These are phyloP conservation scores for Mustelus asterias DNA, from an alignment of 2,113 vertebrate species.

Conservation along the genomic window DNA sequence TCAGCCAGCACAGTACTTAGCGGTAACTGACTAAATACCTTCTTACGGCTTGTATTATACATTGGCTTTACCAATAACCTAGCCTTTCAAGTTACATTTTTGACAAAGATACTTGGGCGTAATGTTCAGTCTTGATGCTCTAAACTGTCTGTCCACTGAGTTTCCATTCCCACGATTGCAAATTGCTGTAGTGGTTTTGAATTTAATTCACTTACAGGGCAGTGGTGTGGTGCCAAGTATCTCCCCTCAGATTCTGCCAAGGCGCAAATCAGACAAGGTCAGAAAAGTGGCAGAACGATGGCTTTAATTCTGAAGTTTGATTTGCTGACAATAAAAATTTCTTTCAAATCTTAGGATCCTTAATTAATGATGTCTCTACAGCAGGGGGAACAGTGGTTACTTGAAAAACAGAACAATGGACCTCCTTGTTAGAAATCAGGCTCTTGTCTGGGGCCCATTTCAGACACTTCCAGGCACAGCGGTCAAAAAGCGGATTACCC, in stretches of 20 bases:
- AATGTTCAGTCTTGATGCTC: background rate
- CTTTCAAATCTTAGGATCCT: slow-evolving; percentile 2
- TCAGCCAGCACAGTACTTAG: background rate
- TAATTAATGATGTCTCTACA: slow-evolving; percentile 20
- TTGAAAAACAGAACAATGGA: slow-evolving; percentile 12
- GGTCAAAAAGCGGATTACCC: slow-evolving; percentile 12
- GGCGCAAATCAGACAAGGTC: background rate
- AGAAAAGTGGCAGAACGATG: slow-evolving; percentile 26
- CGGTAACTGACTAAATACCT: background rate
- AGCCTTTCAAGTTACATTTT: background rate
- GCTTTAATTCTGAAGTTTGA: background rate
- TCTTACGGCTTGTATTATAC: background rate
- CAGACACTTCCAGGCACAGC: background rate
- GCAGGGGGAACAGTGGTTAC: background rate
- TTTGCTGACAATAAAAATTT: slow-evolving; percentile 20
- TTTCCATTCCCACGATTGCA: background rate
- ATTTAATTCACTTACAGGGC: background rate
- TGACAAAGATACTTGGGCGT: background rate
- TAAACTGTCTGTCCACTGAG: background rate
- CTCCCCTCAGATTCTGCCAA: background rate
- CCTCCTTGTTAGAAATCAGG: slow-evolving; percentile 8
- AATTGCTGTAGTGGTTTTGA: slow-evolving; percentile 14
- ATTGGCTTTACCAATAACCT: background rate
- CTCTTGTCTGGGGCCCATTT: background rate
- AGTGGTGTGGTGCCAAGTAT: slow-evolving; percentile 26